A percentile compares a stretch with the other conserved stretches of the same genome.
Evolutionary conservation across 2,888 invertebrate genomes (phyloP).

Genomic region (Pollenia griseotomentosa): DNA sequence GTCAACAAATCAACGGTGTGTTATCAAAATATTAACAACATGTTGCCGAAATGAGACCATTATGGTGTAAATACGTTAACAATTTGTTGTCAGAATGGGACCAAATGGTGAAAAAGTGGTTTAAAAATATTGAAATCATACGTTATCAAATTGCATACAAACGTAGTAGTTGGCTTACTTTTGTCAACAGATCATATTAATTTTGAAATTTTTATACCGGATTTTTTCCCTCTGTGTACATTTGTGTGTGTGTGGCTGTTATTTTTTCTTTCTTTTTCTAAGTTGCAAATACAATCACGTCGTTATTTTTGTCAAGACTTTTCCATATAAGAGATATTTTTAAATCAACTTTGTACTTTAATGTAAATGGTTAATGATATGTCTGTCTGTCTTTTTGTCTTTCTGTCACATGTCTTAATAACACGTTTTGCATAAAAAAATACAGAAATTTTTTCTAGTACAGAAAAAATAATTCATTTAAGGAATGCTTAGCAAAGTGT

Average conservation of each 20-base stretch:
- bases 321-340: conserved; percentile 42
- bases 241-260: no score
- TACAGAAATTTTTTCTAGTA: neutral
- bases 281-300: conserved; percentile 55
- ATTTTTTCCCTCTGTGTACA: no score
- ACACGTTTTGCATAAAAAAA: conserved; percentile 51
- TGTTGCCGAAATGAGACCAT: no score
- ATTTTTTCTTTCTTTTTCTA: neutral
- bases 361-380: neutral
- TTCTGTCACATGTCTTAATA: conserved; percentile 40
- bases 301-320: conserved; percentile 47
- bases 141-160: no score
- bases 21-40: no score
- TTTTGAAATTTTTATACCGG: no score
- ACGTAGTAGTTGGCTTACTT: conserved; percentile 3
- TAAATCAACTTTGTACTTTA: conserved; percentile 43
- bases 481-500: neutral
- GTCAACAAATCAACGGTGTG: no score
- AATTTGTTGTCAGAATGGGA: no score
- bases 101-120: no score
- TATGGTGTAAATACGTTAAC: no score
- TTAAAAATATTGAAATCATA: no score
- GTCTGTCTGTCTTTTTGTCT: neutral
- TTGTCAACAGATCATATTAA: neutral
- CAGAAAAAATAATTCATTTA: neutral